Percentiles rank a stretch among this genome's conserved stretches.
Evolutionary conservation across 1,140 invertebrate species (phyloP).

Genomic region (Cepaea nemoralis): DNA sequence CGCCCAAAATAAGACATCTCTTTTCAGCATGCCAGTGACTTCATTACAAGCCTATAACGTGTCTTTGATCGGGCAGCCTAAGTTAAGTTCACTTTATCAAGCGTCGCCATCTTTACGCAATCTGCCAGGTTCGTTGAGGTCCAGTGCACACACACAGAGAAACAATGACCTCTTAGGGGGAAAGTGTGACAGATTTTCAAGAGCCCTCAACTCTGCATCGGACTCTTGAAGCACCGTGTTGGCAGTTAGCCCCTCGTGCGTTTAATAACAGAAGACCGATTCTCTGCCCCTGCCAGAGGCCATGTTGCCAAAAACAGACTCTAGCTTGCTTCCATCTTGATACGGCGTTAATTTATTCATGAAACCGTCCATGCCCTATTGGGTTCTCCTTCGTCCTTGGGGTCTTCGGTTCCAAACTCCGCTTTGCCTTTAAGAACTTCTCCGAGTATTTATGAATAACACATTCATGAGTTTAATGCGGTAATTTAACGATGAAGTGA

Average conservation of each 20-base stretch:
- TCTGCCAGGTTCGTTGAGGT: constrained; percentile 28
- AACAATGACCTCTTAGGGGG: not conserved
- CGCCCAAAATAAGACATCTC: constrained; percentile 54
- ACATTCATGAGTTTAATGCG: not conserved
- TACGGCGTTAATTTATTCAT: constrained; percentile 33
- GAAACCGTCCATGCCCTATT: constrained; percentile 1
- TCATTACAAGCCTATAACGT: not conserved
- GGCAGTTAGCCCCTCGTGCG: constrained; percentile 9
- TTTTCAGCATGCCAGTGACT: not conserved
- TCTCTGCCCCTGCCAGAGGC: constrained; percentile 20
- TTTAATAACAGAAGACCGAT: constrained; percentile 24
- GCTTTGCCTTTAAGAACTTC: not conserved
- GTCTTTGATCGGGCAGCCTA: not conserved
- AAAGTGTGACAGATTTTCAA: constrained; percentile 33
- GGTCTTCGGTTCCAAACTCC: not conserved
- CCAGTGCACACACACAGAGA: not conserved
- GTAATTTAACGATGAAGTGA: not conserved
- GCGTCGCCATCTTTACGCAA: constrained; percentile 39
- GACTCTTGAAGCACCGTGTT: not conserved
- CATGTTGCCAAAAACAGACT: constrained; percentile 25
- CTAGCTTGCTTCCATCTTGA: constrained; percentile 11
- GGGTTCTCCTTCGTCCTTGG: not conserved
- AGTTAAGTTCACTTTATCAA: constrained; percentile 21
- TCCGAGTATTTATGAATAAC: not conserved
- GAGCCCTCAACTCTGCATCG: constrained; percentile 8